Conservation (phyloP, 2,797 vertebrate genomes). For the Sebastes trivittatus region DNA sequence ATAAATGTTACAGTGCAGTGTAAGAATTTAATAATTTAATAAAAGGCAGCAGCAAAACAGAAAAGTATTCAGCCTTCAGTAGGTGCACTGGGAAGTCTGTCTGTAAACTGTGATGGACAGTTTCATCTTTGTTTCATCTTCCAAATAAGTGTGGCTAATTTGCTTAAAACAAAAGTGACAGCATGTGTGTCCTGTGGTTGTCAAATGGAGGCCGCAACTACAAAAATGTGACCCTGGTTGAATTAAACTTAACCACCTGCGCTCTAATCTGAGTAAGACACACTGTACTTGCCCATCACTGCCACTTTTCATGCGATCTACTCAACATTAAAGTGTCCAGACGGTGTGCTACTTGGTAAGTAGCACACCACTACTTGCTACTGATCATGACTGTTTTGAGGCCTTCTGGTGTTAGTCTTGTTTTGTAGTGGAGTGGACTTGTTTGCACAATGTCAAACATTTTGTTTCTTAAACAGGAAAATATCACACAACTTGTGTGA, state of each 20-base stretch:
- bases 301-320: neutral
- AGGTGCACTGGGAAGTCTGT: too few relatives aligned
- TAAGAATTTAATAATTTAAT: too few relatives aligned
- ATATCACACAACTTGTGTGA: neutral
- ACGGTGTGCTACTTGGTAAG: neutral
- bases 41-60: too few relatives aligned
- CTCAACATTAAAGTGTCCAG: neutral
- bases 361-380: neutral
- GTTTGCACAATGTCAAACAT: neutral
- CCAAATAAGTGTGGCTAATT: neutral
- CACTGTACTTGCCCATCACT: neutral
- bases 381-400: neutral
- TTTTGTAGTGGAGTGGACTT: neutral
- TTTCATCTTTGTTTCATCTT: neutral
- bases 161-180: neutral
- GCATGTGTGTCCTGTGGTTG: neutral
- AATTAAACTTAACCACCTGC: neutral
- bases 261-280: neutral
- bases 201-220: neutral
- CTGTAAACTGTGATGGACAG: too few relatives aligned
- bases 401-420: neutral
- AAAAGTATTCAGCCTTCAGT: too few relatives aligned
- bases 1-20: too few relatives aligned
- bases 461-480: neutral
- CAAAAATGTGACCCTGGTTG: neutral